A percentile compares a stretch with the other conserved stretches of the same genome.
phyloP scores from a whole-genome alignment of 2,113 vertebrate species.

The Ornithorhynchus anatinus region DNA sequence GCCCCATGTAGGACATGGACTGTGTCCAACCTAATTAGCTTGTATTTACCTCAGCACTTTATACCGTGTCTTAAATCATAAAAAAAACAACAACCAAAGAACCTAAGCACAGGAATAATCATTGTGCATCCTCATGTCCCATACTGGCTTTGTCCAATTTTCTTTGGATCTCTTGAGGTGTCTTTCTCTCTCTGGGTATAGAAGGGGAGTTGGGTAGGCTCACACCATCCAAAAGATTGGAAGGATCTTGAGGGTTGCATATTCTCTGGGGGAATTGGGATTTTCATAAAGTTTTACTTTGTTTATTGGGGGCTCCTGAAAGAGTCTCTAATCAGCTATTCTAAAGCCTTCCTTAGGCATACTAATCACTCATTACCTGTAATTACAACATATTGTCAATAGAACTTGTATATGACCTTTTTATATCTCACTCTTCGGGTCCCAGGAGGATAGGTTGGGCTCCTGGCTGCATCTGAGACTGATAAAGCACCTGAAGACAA shows the following conservation, averaged over 20 bases:
- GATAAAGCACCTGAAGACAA: not conserved
- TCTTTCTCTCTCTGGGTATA: no score
- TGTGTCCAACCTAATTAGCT: no score
- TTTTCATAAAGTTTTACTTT: not conserved
- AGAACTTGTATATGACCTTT: not conserved
- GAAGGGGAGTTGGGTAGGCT: no score
- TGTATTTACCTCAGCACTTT: no score
- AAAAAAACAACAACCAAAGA: no score
- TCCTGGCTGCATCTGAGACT: not conserved
- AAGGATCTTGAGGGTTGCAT: not conserved
- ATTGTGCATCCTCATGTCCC: no score
- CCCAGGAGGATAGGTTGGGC: not conserved
- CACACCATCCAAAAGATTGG: no score
- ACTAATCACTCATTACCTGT: constrained; percentile 35
- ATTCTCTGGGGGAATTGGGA: not conserved
- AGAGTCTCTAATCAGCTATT: constrained; percentile 3
- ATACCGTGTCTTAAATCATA: no score
- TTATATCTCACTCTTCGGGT: not conserved
- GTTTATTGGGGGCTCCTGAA: not conserved
- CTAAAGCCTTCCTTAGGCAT: constrained; percentile 25
- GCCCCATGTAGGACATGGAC: no score
- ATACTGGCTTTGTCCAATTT: no score
- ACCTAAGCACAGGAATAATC: no score
- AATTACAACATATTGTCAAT: constrained; percentile 23
- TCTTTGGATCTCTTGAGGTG: no score